These are phyloP conservation scores for Drosophila pseudotakahashii DNA, from an alignment of 2,888 invertebrate genomes.

Conservation along the genomic window DNA sequence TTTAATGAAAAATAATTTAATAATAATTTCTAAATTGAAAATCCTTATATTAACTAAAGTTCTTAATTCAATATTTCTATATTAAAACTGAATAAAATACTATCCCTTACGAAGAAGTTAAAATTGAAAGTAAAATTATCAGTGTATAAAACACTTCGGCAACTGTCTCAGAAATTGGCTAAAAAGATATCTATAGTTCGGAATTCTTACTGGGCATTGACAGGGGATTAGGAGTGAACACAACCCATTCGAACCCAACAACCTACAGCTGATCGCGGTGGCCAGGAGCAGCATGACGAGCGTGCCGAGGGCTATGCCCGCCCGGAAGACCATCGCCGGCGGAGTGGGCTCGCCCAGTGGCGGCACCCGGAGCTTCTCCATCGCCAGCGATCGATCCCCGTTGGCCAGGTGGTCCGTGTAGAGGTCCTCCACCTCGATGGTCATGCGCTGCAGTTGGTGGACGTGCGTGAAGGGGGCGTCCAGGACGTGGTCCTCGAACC, in stretches of 20 bases:
- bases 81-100: too few species aligned
- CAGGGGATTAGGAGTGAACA: neutral
- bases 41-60: too few species aligned
- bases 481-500: conserved; percentile 95
- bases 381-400: conserved; percentile 96
- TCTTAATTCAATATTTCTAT: too few species aligned
- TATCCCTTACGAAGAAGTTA: too few species aligned
- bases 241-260: neutral
- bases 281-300: conserved; percentile 93
- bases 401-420: conserved; percentile 93
- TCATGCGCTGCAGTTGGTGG: conserved; percentile 86
- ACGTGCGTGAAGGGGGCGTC: conserved; percentile 50
- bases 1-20: too few species aligned
- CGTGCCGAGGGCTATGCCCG: conserved; percentile 96
- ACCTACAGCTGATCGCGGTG: conserved; percentile 91
- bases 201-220: neutral
- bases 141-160: too few species aligned
- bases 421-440: conserved; percentile 92
- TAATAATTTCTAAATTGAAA: too few species aligned
- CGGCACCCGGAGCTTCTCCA: conserved; percentile 98
- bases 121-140: too few species aligned
- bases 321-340: conserved; percentile 96
- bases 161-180: too few species aligned
- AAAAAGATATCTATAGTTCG: too few species aligned
- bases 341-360: conserved; percentile 94